phyloP scores from a whole-genome alignment of 2,113 vertebrate genomes.

The Natator depressus region DNA sequence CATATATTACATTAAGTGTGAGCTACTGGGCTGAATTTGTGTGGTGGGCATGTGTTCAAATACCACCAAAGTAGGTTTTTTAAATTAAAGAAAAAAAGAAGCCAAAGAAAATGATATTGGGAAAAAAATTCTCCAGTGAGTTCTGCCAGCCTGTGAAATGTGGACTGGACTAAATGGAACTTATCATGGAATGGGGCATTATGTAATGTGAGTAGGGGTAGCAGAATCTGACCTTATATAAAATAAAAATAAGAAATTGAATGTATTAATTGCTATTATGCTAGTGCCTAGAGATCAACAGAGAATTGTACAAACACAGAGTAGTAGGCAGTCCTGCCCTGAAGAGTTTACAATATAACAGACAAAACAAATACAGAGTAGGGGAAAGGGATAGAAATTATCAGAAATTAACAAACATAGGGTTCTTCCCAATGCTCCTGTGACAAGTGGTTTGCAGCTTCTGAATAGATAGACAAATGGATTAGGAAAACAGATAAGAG shows the following conservation, averaged over 20 bases:
- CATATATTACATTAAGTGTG: background rate
- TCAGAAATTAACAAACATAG: background rate
- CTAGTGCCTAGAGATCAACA: background rate
- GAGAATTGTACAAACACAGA: background rate
- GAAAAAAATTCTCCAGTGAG: background rate
- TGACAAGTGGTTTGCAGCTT: background rate
- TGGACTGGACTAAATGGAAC: background rate
- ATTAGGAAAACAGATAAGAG: background rate
- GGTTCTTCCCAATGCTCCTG: background rate
- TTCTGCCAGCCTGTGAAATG: background rate
- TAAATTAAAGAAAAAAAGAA: background rate
- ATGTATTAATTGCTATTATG: background rate
- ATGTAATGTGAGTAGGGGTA: background rate
- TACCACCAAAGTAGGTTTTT: background rate
- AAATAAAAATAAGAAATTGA: background rate
- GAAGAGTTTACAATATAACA: background rate
- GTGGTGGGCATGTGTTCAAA: background rate
- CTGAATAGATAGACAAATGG: background rate
- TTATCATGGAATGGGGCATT: background rate
- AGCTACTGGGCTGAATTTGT: background rate
- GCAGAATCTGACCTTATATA: background rate
- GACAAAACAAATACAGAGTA: background rate
- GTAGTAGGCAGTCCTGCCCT: background rate
- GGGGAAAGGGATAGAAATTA: background rate
- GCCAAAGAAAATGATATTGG: background rate